Conservation (phyloP, 2,797 vertebrate genomes). For the Bufotes viridis region DNA sequence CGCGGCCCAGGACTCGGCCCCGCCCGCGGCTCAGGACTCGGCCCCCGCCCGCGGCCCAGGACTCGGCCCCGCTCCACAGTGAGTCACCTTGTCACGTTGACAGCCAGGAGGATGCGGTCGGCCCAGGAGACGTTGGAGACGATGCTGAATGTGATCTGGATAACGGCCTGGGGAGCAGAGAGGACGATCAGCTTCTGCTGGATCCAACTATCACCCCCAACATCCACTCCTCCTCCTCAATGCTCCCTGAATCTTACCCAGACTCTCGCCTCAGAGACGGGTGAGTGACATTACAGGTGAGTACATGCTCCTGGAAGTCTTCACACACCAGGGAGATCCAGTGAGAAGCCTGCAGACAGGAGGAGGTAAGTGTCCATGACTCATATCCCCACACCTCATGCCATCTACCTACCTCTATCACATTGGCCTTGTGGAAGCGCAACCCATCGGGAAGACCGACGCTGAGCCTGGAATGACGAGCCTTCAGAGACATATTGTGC, state of each 20-base stretch:
- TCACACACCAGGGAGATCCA: not conserved
- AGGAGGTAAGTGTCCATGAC: not conserved
- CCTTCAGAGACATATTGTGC: constrained; percentile 15
- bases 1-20: too few relatives aligned
- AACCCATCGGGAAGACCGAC: not conserved
- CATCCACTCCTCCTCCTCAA: too few relatives aligned
- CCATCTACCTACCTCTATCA: constrained; percentile 11
- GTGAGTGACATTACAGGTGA: constrained; percentile 38
- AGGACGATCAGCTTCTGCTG: not conserved
- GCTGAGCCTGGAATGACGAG: not conserved
- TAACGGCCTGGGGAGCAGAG: constrained; percentile 18
- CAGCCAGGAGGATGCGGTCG: not conserved
- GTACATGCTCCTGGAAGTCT: not conserved
- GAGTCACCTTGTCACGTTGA: constrained; percentile 16
- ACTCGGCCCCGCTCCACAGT: not conserved
- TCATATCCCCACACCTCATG: not conserved
- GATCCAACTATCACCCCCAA: too few relatives aligned
- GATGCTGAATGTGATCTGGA: constrained; percentile 39
- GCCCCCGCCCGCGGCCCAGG: too few relatives aligned
- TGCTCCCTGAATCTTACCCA: constrained; percentile 5
- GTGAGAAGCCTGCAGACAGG: constrained; percentile 1
- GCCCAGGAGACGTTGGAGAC: constrained; percentile 14
- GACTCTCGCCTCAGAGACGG: not conserved
- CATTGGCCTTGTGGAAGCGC: constrained; percentile 36
- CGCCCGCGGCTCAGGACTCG: too few relatives aligned